These are phyloP conservation scores for Glomeris marginata DNA, from an alignment of 2,888 invertebrate genomes.

Conservation along the genomic window DNA sequence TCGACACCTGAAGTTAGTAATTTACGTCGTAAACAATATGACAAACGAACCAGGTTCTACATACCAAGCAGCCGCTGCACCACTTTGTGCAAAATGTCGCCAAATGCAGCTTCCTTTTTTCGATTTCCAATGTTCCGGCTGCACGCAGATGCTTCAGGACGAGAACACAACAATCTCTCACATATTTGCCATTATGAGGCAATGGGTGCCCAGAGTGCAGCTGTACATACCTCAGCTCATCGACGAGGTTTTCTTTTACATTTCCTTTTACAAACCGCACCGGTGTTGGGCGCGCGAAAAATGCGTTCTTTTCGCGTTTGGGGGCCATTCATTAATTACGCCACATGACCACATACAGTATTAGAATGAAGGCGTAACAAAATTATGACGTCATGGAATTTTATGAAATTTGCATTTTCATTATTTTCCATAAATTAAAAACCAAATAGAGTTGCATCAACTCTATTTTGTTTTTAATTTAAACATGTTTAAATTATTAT, in stretches of 20 bases:
- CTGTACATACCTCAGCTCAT: slow-evolving; percentile 31
- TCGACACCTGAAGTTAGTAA: too few species aligned
- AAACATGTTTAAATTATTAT: not conserved
- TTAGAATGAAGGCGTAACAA: too few species aligned
- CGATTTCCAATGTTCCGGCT: slow-evolving; percentile 33
- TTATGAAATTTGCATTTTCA: too few species aligned
- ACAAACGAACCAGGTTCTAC: slow-evolving; percentile 21
- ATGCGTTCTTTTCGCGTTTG: too few species aligned
- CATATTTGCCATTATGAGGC: slow-evolving; percentile 35
- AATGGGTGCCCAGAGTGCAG: slow-evolving; percentile 38
- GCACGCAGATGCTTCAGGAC: slow-evolving; percentile 27
- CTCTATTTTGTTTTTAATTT: not conserved
- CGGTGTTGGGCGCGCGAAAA: too few species aligned
- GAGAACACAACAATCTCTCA: slow-evolving; percentile 30
- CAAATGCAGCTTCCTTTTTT: slow-evolving; percentile 32
- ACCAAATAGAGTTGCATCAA: too few species aligned
- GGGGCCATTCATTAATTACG: too few species aligned
- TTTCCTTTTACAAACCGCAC: too few species aligned
- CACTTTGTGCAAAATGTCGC: slow-evolving; percentile 31
- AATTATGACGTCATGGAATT: too few species aligned
- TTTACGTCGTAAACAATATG: too few species aligned
- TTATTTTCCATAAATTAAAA: too few species aligned
- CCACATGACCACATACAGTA: too few species aligned
- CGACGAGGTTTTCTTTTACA: slow-evolving; percentile 26
- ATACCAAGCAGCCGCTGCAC: slow-evolving; percentile 33